These are phyloP conservation scores for Diabrotica undecimpunctata DNA, from an alignment of 1,140 invertebrate species.

Conservation along the genomic window DNA sequence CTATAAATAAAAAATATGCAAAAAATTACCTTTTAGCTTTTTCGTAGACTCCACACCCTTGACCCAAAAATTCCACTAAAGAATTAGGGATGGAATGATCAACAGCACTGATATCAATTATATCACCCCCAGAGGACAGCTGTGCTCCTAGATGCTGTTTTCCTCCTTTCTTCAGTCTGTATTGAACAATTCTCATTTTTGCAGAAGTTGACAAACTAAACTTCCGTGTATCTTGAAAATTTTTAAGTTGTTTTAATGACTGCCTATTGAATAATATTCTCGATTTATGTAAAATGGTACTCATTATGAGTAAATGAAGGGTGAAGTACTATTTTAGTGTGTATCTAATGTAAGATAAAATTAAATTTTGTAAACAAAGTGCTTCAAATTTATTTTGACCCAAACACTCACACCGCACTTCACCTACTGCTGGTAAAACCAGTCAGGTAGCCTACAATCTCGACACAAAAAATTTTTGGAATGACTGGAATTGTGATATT, in stretches of 20 bases:
- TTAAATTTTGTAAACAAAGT: no score
- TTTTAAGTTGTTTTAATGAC: background rate
- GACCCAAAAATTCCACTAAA: conserved; percentile 55
- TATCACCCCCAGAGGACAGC: conserved; percentile 52
- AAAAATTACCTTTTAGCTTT: conserved; percentile 54
- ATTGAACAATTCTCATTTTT: conserved; percentile 55
- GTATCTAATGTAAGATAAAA: no score
- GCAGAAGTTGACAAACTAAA: conserved; percentile 29
- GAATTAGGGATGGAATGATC: conserved; percentile 57
- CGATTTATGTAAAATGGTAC: background rate
- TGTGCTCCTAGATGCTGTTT: conserved; percentile 58
- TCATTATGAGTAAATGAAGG: no score
- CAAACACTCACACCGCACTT: no score
- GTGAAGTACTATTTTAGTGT: no score
- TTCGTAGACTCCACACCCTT: conserved; percentile 50
- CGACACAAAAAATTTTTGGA: no score
- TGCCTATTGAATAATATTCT: background rate
- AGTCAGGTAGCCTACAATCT: no score
- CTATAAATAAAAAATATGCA: no score
- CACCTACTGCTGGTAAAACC: no score
- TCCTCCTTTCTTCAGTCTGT: conserved; percentile 50
- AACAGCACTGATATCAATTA: conserved; percentile 57
- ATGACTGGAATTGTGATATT: no score
- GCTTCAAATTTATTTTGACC: no score
- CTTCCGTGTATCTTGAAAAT: conserved; percentile 16